Evolutionary conservation across 2,888 invertebrate species (phyloP).

Genomic region (Allophyes oxyacanthae): DNA sequence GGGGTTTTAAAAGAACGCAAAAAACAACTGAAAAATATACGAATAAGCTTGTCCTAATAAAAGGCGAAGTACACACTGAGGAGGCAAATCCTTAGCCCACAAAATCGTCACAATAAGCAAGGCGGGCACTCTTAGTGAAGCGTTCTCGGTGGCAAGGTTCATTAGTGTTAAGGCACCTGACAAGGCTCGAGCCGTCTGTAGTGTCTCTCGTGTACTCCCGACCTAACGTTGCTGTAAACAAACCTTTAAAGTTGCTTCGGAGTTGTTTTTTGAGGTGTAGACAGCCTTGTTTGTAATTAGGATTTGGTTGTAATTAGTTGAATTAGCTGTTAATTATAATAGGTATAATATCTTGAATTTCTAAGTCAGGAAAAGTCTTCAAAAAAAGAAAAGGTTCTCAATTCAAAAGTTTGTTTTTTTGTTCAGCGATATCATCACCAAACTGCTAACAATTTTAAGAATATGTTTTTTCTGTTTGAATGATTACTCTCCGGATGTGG

Average conservation of each 20-base stretch:
- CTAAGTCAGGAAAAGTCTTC: too few relatives aligned
- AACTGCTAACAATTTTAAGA: too few relatives aligned
- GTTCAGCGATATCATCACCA: too few relatives aligned
- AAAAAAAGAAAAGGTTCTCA: too few relatives aligned
- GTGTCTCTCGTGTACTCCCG: constrained; percentile 48
- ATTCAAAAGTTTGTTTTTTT: too few relatives aligned
- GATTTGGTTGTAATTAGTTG: neutral
- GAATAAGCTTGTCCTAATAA: constrained; percentile 39
- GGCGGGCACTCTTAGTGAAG: constrained; percentile 46
- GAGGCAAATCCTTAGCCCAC: constrained; percentile 39
- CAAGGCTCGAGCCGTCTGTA: constrained; percentile 49
- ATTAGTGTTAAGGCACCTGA: constrained; percentile 62
- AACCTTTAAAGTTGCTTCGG: constrained; percentile 39
- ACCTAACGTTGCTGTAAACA: constrained; percentile 49
- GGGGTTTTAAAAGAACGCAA: too few relatives aligned
- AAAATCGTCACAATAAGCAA: constrained; percentile 54
- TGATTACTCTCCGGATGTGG: too few relatives aligned
- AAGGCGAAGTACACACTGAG: constrained; percentile 25
- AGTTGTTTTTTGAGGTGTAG: constrained; percentile 17
- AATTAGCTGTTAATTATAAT: too few relatives aligned
- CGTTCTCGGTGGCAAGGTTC: constrained; percentile 52
- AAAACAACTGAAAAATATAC: neutral
- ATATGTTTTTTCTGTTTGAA: too few relatives aligned
- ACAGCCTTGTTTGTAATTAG: constrained; percentile 1
- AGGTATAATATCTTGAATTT: too few relatives aligned